Percentiles rank a stretch among this genome's conserved stretches.
Conservation (phyloP, 2,797 vertebrate genomes). For the Halcyon badia region DNA sequence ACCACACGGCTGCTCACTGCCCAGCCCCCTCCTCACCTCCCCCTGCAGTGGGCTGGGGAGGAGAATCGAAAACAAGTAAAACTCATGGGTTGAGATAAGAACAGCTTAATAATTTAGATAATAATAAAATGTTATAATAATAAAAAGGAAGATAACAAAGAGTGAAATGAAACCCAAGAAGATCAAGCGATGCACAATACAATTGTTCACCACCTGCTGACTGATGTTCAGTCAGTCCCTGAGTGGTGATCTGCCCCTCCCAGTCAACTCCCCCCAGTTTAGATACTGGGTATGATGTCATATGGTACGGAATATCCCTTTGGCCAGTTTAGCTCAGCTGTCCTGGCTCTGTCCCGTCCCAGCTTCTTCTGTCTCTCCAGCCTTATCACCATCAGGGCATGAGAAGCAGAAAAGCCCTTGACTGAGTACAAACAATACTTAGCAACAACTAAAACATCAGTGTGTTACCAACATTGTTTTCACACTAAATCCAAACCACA, state of each 20-base stretch:
- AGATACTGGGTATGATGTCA: neutral
- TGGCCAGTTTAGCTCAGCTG: neutral
- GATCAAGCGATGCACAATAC: neutral
- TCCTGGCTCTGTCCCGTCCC: neutral
- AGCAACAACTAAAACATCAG: neutral
- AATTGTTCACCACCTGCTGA: neutral
- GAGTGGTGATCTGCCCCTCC: neutral
- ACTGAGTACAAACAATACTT: neutral
- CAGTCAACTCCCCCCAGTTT: neutral
- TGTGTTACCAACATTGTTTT: neutral
- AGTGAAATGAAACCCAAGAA: neutral
- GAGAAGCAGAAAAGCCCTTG: neutral
- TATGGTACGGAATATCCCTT: neutral
- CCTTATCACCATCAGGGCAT: neutral
- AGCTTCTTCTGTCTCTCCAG: neutral
- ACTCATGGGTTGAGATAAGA: neutral
- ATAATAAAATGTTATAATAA: neutral
- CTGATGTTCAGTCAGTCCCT: neutral
- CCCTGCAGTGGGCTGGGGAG: no score
- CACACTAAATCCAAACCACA: neutral
- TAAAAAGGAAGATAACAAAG: neutral
- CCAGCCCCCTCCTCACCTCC: neutral
- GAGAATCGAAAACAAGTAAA: neutral
- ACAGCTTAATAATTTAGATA: neutral
- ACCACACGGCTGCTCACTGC: neutral